Evolutionary conservation across 2,113 vertebrate species (phyloP).

Genomic region (Scophthalmus maximus): DNA sequence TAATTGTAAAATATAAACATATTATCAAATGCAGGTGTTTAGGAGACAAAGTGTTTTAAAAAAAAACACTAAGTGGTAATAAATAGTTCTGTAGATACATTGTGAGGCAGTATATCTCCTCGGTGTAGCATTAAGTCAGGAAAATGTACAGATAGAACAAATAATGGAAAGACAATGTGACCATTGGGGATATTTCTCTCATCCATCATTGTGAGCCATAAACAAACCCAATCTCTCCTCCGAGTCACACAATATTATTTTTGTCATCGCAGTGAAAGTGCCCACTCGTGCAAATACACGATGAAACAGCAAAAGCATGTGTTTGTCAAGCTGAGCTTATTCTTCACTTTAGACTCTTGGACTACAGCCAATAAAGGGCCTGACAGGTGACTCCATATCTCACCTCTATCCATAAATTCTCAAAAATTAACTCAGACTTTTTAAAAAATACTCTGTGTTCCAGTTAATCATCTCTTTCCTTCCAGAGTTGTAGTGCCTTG

Average conservation of each 20-base stretch:
- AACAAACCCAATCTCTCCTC: conserved; percentile 38
- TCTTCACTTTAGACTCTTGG: conserved; percentile 45
- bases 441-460: conserved; percentile 14
- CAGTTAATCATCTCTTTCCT: conserved; percentile 26
- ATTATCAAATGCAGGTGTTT: not conserved
- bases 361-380: conserved; percentile 24
- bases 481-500: not conserved
- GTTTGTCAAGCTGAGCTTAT: conserved; percentile 48
- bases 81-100: conserved; percentile 7
- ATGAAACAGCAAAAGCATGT: conserved; percentile 30
- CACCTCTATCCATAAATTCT: conserved; percentile 11
- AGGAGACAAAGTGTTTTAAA: not conserved
- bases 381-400: conserved; percentile 25
- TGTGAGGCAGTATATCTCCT: conserved; percentile 9
- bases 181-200: conserved; percentile 37
- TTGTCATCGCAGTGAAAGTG: conserved; percentile 38
- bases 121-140: not conserved
- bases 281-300: conserved; percentile 28
- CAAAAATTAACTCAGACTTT: not conserved
- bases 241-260: conserved; percentile 25
- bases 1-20: not conserved
- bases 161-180: conserved; percentile 21
- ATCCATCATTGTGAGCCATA: conserved; percentile 51
- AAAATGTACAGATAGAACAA: conserved; percentile 32
- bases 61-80: conserved; percentile 4